These are phyloP conservation scores for Pygoscelis adeliae DNA, from an alignment of 2,113 vertebrate genomes.

Conservation along the genomic window DNA sequence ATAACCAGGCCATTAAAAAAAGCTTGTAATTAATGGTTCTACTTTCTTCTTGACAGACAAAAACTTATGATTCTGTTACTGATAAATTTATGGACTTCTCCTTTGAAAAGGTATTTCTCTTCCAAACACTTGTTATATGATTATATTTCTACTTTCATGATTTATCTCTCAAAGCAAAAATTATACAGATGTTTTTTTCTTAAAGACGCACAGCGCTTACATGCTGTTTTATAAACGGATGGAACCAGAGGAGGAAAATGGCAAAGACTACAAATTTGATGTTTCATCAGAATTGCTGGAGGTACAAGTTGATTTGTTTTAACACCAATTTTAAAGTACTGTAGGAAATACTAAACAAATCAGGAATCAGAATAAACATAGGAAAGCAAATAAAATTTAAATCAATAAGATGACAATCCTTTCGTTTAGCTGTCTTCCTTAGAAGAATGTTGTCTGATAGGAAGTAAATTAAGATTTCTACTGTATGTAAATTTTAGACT, in stretches of 20 bases:
- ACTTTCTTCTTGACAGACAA: conserved; percentile 83
- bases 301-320: conserved; percentile 78
- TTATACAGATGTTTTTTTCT: conserved; percentile 48
- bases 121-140: background rate
- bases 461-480: background rate
- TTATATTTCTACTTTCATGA: background rate
- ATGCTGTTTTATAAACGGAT: conserved; percentile 99
- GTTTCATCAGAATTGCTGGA: conserved; percentile 97
- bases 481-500: background rate
- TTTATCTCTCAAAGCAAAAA: conserved; percentile 42
- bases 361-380: background rate
- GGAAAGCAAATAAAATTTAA: background rate
- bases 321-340: background rate
- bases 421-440: background rate
- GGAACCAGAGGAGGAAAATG: conserved; percentile 95
- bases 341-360: background rate
- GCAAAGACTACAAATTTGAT: conserved; percentile 93
- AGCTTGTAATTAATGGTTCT: background rate
- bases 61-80: conserved; percentile 98
- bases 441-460: background rate
- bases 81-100: conserved; percentile 99
- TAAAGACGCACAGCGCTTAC: conserved; percentile 97
- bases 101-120: conserved; percentile 93
- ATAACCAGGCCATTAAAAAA: background rate
- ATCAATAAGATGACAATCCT: background rate